Conservation (phyloP, 1,140 invertebrate genomes). For the Berghia stephanieae region DNA sequence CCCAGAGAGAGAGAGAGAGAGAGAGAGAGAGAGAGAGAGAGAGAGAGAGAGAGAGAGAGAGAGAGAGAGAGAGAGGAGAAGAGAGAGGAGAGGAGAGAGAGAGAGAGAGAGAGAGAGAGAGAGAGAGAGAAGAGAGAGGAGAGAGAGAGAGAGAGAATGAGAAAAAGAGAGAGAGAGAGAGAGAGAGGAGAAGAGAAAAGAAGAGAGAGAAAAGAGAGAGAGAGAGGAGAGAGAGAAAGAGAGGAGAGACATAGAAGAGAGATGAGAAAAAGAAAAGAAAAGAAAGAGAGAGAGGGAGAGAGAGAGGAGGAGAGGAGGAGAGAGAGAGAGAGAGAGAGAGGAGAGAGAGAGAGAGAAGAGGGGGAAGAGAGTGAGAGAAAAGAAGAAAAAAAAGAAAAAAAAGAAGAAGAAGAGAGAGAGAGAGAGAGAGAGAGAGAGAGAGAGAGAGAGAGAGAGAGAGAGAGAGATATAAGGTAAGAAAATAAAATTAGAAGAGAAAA, state of each 20-base stretch:
- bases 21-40: slow-evolving; percentile 12
- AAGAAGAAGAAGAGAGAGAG: background rate
- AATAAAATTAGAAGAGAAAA: background rate
- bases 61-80: background rate
- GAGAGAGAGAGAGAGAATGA: background rate
- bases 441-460: too few relatives aligned
- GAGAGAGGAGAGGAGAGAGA: background rate
- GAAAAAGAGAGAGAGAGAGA: background rate
- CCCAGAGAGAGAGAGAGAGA: slow-evolving; percentile 16
- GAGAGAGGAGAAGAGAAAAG: background rate
- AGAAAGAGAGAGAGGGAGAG: slow-evolving; percentile 9
- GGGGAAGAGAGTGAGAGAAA: background rate
- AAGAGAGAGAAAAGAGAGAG: background rate
- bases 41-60: slow-evolving; percentile 12
- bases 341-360: slow-evolving; percentile 8
- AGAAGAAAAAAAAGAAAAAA: too few relatives aligned
- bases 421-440: slow-evolving; percentile 16
- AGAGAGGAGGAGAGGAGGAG: background rate
- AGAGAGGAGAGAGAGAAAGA: background rate
- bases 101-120: slow-evolving; percentile 5
- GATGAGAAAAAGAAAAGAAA: background rate
- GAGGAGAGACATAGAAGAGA: too few relatives aligned
- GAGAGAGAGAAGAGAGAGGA: background rate
- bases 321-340: slow-evolving; percentile 6
- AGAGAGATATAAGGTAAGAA: too few relatives aligned